Percentiles rank a stretch among this genome's conserved stretches.
These are phyloP conservation scores for Mesorhabditis sp. DNA, from an alignment of 2,888 invertebrate genomes.

Conservation along the genomic window DNA sequence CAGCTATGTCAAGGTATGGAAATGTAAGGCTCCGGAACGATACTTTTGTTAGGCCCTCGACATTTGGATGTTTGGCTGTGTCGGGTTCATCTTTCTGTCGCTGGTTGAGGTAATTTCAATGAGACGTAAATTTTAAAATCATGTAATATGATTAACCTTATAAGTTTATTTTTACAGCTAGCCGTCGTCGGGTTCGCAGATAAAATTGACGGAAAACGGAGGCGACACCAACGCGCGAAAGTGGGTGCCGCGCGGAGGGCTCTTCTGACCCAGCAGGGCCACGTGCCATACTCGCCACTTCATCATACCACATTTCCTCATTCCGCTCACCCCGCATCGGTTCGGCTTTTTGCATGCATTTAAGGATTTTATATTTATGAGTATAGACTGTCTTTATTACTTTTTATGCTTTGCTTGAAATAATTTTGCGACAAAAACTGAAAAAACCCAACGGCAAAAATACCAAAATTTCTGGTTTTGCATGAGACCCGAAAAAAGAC, in stretches of 20 bases:
- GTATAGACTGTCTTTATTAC: not conserved
- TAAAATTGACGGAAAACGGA: slow-evolving; percentile 42
- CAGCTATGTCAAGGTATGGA: slow-evolving; percentile 48
- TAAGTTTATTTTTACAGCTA: slow-evolving; percentile 27
- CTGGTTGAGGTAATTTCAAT: slow-evolving; percentile 44
- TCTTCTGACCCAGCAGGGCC: not conserved
- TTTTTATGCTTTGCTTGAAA: not conserved
- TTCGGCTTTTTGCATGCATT: not conserved
- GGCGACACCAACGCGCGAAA: slow-evolving; percentile 23
- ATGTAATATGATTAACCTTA: no score
- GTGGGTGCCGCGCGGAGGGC: not conserved
- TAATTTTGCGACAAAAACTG: no score
- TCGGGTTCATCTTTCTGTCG: slow-evolving; percentile 56
- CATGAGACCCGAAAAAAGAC: not conserved
- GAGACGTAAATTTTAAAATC: no score
- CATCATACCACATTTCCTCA: not conserved
- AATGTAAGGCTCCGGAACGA: slow-evolving; percentile 28
- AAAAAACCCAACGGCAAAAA: no score
- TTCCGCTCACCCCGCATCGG: not conserved
- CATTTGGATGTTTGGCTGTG: slow-evolving; percentile 58
- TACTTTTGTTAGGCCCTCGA: slow-evolving; percentile 44
- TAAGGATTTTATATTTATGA: no score
- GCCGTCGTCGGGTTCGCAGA: slow-evolving; percentile 57
- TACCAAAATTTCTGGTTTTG: not conserved
- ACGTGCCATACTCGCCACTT: not conserved